Base-by-base conservation (phyloP, 2,888 invertebrate species). In the Drosophila maculinotata region DNA sequence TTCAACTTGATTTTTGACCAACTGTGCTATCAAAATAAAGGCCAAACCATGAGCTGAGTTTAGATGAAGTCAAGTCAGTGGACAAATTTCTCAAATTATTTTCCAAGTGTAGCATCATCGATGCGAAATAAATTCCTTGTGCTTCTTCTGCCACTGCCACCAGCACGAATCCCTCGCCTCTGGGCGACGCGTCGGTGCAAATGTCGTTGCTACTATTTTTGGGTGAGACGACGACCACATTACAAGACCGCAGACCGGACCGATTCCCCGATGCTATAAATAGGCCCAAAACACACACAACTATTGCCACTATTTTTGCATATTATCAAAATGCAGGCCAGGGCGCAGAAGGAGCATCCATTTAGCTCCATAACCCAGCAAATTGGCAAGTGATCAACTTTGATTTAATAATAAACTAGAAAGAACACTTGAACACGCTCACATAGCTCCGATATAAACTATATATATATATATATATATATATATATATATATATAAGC, bases 151-250 rank as follows among this genome's bases (percentile, higher is more conserved):
- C 12, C 1, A 2, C 10, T 15, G 5, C 26, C 1, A 7, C 14
- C 26, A 9, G 4, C 12, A 8, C n/a, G 1, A 23, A 44, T 7
- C 44, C 3, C 8, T 9, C n/a, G 23, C 30, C 25, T 31, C 38
- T n/a, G n/a, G n/a, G n/a, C n/a, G n/a, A n/a, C n/a, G n/a, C n/a
- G n/a, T n/a, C n/a, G n/a, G n/a, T n/a, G n/a, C 45, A 59, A 59
- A 54, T 71, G 72, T 71, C 51, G 45, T 53, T 12, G 41, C n/a
- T 44, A 48, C 53, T 71, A 75, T 74, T 69, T 57, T 63, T 49
- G 48, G 53, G 10, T 15, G 26, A 31, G 47, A 44, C 36, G 44
- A 35, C 45, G 47, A 49, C 42, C 54, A 73, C 44, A 69, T 47
- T 31, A 47, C 41, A 54, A 39, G 44, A 31, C 12, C n/a, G 41